Conservation (phyloP, 2,797 vertebrate genomes). For the Sebastes goodei region DNA sequence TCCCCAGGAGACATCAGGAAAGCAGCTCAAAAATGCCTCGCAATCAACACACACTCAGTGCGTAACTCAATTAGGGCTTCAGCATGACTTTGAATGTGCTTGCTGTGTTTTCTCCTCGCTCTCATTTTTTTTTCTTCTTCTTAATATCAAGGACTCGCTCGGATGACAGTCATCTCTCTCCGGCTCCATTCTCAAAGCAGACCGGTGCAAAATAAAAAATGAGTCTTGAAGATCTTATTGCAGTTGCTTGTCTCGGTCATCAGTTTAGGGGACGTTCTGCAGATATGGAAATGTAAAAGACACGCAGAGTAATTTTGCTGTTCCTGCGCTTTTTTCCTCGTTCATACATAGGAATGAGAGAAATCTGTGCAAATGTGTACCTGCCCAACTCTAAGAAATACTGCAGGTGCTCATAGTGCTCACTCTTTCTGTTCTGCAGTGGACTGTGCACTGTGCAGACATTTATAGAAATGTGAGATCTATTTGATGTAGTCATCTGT, state of each 20-base stretch:
- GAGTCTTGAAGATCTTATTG: constrained; percentile 22
- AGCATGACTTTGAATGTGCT: constrained; percentile 60
- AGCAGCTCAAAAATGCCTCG: constrained; percentile 56
- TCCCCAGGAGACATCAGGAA: constrained; percentile 56
- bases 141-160: constrained; percentile 52
- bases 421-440: not conserved
- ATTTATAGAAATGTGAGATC: not conserved
- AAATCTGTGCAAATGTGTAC: constrained; percentile 1
- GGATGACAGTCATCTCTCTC: constrained; percentile 45
- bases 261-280: constrained; percentile 30
- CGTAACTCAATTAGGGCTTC: constrained; percentile 71
- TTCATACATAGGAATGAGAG: constrained; percentile 24
- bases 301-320: constrained; percentile 7
- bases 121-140: constrained; percentile 62
- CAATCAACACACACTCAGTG: constrained; percentile 67
- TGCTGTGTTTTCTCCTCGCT: constrained; percentile 20
- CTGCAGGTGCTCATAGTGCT: not conserved
- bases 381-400: not conserved
- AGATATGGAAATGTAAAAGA: constrained; percentile 39
- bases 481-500: constrained; percentile 1
- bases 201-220: constrained; percentile 22
- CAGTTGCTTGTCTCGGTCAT: constrained; percentile 21
- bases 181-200: constrained; percentile 42
- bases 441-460: not conserved
- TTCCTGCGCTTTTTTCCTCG: not conserved